Evolutionary conservation across 2,113 vertebrate species (phyloP).

Genomic region (Psilopogon haemacephalus): DNA sequence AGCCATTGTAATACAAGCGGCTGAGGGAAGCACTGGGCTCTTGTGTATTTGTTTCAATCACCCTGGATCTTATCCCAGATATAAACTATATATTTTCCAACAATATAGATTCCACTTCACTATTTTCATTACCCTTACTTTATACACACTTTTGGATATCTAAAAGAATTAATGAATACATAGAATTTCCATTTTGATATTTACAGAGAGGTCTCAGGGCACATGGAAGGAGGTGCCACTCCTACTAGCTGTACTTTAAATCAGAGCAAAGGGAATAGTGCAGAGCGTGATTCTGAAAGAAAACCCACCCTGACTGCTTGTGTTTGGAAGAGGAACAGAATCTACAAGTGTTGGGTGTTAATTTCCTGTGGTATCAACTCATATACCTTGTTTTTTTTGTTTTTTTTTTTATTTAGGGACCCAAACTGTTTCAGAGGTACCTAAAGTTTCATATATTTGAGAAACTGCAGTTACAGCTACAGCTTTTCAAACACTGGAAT

Average conservation of each 20-base stretch:
- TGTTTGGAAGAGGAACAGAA: accelerated
- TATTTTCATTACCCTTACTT: neutral
- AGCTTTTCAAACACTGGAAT: neutral
- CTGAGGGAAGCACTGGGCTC: neutral
- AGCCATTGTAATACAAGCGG: neutral
- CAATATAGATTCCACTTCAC: neutral
- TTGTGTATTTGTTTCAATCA: neutral
- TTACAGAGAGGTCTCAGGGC: neutral
- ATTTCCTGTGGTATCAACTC: neutral
- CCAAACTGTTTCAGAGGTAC: neutral
- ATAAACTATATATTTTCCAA: neutral
- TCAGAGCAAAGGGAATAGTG: neutral
- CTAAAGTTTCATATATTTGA: neutral
- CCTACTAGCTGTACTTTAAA: neutral
- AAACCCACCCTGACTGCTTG: neutral
- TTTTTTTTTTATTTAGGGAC: neutral
- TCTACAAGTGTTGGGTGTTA: neutral
- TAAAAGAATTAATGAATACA: neutral
- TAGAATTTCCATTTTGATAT: neutral
- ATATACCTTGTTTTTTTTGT: neutral
- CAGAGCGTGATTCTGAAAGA: neutral
- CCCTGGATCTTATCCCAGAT: neutral
- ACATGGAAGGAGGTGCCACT: neutral
- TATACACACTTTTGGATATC: neutral
- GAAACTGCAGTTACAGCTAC: neutral